A percentile compares a stretch with the other conserved stretches of the same genome.
These are phyloP conservation scores for Proterorhinus semilunaris DNA, from an alignment of 2,113 vertebrate genomes.

Conservation along the genomic window DNA sequence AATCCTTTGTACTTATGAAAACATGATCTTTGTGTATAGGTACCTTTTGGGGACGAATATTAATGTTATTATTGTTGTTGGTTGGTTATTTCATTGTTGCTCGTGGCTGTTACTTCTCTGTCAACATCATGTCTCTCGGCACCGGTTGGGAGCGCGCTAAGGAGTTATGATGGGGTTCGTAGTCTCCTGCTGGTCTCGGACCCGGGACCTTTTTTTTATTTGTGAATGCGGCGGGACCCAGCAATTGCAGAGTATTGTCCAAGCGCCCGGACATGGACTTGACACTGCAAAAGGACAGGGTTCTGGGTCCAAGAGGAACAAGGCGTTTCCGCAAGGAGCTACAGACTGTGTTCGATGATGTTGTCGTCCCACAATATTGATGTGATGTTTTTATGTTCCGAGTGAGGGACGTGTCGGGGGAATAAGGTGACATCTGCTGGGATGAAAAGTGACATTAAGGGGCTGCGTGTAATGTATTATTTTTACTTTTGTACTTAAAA, in stretches of 20 bases:
- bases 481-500: constrained; percentile 7
- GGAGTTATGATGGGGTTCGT: constrained; percentile 40
- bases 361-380: constrained; percentile 23
- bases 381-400: constrained; percentile 23
- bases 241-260: constrained; percentile 17
- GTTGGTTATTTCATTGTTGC: constrained; percentile 74
- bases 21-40: constrained; percentile 79
- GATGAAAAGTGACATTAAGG: constrained; percentile 19
- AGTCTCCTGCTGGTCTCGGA: constrained; percentile 45
- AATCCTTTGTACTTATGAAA: constrained; percentile 80
- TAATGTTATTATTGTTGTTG: constrained; percentile 68
- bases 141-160: constrained; percentile 43
- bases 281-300: constrained; percentile 39
- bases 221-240: constrained; percentile 41
- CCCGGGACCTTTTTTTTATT: constrained; percentile 34
- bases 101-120: constrained; percentile 69
- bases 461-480: constrained; percentile 5
- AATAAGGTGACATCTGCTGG: constrained; percentile 12
- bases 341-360: constrained; percentile 18
- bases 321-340: constrained; percentile 19
- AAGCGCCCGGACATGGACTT: constrained; percentile 46
- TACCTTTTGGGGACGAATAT: constrained; percentile 76
- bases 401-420: constrained; percentile 26
- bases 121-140: constrained; percentile 46
- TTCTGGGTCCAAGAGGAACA: constrained; percentile 15